Conservation (phyloP, 2,888 invertebrate species). For the Diarsia dahlii region DNA sequence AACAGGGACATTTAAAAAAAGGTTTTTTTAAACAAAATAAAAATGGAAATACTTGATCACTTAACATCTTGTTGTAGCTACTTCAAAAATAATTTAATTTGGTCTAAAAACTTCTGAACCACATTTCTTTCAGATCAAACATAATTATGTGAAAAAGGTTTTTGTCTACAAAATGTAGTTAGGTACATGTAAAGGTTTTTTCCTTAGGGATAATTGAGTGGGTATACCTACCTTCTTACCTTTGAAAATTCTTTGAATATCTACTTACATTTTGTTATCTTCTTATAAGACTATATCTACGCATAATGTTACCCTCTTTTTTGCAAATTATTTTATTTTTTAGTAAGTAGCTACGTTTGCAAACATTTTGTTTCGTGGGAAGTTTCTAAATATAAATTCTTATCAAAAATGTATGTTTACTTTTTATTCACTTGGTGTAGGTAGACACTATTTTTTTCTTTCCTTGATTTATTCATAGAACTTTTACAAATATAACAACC, state of each 20-base stretch:
- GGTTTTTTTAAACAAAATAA: not conserved
- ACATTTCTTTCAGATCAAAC: slow-evolving; percentile 17
- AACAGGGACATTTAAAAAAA: not conserved
- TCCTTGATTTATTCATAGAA: too few relatives aligned
- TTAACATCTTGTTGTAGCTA: not conserved
- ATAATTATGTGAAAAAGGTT: slow-evolving; percentile 21
- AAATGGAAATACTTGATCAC: not conserved
- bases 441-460: not conserved
- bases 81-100: slow-evolving; percentile 29
- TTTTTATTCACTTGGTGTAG: not conserved
- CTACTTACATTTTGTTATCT: not conserved
- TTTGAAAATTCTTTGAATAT: slow-evolving; percentile 9
- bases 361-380: not conserved
- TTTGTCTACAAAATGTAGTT: not conserved
- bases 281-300: not conserved
- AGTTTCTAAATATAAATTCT: not conserved
- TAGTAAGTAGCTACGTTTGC: not conserved
- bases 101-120: slow-evolving; percentile 8
- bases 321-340: too few relatives aligned
- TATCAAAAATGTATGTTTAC: not conserved
- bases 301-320: not conserved
- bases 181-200: not conserved
- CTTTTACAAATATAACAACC: too few relatives aligned
- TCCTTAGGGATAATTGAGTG: slow-evolving; percentile 17
- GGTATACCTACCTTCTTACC: not conserved